These are phyloP conservation scores for Atta colombica DNA, from an alignment of 1,140 invertebrate genomes.

Conservation along the genomic window DNA sequence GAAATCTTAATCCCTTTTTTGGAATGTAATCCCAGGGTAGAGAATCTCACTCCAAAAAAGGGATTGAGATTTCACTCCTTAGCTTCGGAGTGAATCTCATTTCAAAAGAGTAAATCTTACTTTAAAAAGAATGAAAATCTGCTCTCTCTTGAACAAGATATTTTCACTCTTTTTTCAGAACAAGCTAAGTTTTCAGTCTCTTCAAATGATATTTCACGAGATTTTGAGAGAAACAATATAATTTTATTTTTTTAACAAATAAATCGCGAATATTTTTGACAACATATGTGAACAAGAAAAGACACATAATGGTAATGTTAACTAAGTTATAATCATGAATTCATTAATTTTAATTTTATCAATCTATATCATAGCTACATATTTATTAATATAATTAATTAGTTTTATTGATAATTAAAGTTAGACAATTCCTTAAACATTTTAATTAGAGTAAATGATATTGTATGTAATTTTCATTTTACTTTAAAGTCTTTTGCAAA, in stretches of 20 bases:
- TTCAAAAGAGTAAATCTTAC: too few relatives aligned
- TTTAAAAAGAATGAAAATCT: too few relatives aligned
- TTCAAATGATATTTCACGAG: too few relatives aligned
- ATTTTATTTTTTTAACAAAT: neutral
- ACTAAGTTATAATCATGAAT: neutral
- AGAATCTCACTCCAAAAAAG: too few relatives aligned
- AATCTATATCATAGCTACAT: neutral
- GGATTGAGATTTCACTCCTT: too few relatives aligned
- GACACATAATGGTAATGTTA: neutral
- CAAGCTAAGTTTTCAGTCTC: too few relatives aligned
- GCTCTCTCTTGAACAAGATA: too few relatives aligned
- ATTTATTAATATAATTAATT: neutral
- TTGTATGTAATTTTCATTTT: neutral
- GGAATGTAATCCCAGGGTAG: too few relatives aligned
- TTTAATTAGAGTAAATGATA: neutral
- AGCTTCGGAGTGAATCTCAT: too few relatives aligned
- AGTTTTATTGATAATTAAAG: slow-evolving; percentile 5
- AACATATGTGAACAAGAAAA: neutral
- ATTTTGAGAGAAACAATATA: neutral
- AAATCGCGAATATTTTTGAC: neutral
- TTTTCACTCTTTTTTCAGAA: too few relatives aligned
- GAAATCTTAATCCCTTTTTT: too few relatives aligned
- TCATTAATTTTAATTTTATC: neutral
- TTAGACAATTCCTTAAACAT: neutral
- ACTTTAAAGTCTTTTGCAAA: slow-evolving; percentile 5